Evolutionary conservation across 2,113 vertebrate genomes (phyloP), one percentile per base, ranked within the genome.

Genomic region (Benitochromis conjunctus): DNA sequence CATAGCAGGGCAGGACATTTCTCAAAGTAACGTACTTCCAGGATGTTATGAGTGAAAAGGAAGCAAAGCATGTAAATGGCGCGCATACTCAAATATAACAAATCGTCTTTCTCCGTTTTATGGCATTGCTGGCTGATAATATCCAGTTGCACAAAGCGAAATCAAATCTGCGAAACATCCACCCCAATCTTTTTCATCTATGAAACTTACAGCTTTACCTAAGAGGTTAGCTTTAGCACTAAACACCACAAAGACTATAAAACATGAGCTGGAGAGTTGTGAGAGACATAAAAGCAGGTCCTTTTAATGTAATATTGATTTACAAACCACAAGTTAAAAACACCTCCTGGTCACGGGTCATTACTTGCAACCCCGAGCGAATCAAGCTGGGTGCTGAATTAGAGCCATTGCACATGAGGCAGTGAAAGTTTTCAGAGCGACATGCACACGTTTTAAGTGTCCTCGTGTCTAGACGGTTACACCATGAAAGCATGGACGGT

Each of bases 231-330:
- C 80, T 31, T 3, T 11, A 69, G 87, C 89, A 83, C 83, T 90
- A 89, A 93, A 94, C 89, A 86, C 90, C 89, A 84, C 87, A 57
- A 58, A 89, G 51, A 55, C 90, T 34, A 80, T 95, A 95, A 94
- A 95, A 95, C 92, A 93, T 79, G 94, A 95, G 94, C 91, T 80
- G 89, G 69, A 94, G 93, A 95, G 93, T 95, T 94, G 91, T 94
- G 90, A 64, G 92, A 78, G 60, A 88, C 88, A 87, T 93, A 91
- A 92, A 95, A 91, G 88, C 83, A 58, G 86, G 79, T 82, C 83
- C 91, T 94, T 94, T 95, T 93, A 94, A 94, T 93, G 94, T 87
- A 90, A 92, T 94, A 95, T 95, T 95, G 92, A 95, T 94, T 95
- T 95, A 94, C 94, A 94, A 89, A 94, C 92, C 89, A 74, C 88